phyloP scores from a whole-genome alignment of 2,797 vertebrate species.

The Pempheris klunzingeri region DNA sequence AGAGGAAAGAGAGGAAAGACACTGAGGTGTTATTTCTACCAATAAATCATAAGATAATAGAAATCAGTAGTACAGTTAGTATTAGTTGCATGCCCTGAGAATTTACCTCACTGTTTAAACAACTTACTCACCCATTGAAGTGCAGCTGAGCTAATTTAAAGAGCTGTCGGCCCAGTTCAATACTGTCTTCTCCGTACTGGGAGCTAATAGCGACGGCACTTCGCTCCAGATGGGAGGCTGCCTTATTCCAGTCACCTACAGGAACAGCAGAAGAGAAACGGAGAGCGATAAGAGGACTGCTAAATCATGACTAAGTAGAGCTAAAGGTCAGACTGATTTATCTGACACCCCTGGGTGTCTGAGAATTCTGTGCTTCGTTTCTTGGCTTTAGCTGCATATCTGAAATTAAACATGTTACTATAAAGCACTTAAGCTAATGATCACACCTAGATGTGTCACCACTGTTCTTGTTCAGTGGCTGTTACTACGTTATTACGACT shows the following conservation, averaged over 20 bases:
- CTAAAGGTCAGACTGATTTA: not conserved
- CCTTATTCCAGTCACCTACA: slow-evolving; percentile 91
- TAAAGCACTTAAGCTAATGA: not conserved
- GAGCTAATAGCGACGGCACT: slow-evolving; percentile 84
- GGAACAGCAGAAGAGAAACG: slow-evolving; percentile 14
- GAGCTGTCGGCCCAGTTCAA: slow-evolving; percentile 92
- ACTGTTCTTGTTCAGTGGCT: not conserved
- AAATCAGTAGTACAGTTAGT: not conserved
- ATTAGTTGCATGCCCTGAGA: not conserved
- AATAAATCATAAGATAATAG: not conserved
- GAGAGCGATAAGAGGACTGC: not conserved
- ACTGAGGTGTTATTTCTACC: slow-evolving; percentile 19
- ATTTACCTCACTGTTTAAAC: not conserved
- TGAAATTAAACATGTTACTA: not conserved
- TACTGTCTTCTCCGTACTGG: slow-evolving; percentile 90
- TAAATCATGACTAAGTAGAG: not conserved
- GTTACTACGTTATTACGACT: not conserved
- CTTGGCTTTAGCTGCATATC: not conserved
- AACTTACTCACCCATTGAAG: slow-evolving; percentile 91
- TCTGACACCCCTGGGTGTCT: not conserved
- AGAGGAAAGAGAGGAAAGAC: slow-evolving; percentile 27
- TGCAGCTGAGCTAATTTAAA: slow-evolving; percentile 95
- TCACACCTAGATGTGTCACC: not conserved
- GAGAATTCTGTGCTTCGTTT: not conserved
- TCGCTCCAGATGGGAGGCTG: slow-evolving; percentile 87